phyloP scores from a whole-genome alignment of 2,797 vertebrate species.

The Esox masquinongy region DNA sequence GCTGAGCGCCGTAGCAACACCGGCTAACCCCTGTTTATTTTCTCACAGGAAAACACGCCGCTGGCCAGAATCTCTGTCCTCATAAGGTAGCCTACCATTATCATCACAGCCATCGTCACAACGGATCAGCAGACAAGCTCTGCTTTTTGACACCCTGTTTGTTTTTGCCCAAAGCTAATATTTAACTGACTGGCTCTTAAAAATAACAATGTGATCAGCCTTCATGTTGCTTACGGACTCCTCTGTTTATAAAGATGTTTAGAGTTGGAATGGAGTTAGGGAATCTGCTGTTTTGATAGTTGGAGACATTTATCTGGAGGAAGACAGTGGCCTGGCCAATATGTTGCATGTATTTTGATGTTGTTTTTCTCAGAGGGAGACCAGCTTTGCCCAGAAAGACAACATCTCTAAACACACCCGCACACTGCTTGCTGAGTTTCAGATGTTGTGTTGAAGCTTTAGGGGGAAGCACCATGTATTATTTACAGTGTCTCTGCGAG shows the following conservation, averaged over 20 bases:
- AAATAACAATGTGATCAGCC: slow-evolving; percentile 30
- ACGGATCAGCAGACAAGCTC: background rate
- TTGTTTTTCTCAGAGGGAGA: slow-evolving; percentile 10
- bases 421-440: background rate
- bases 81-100: slow-evolving; percentile 38
- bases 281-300: slow-evolving; percentile 1
- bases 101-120: background rate
- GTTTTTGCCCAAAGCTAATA: slow-evolving; percentile 54
- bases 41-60: slow-evolving; percentile 59
- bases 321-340: background rate
- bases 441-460: background rate
- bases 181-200: slow-evolving; percentile 47
- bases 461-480: slow-evolving; percentile 34
- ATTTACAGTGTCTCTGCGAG: slow-evolving; percentile 30
- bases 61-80: slow-evolving; percentile 52
- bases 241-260: slow-evolving; percentile 32
- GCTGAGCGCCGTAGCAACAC: slow-evolving; percentile 51
- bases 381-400: background rate
- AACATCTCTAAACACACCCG: background rate
- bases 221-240: slow-evolving; percentile 16
- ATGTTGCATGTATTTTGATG: background rate
- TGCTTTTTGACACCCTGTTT: slow-evolving; percentile 36
- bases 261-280: slow-evolving; percentile 25
- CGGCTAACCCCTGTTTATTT: slow-evolving; percentile 43
- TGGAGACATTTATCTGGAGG: background rate